Evolutionary conservation across 37 sponge, comb jelly and placozoan genomes (phyloP), one percentile per base, ranked within the genome.

Genomic region (Trichoplax adhaerens): DNA sequence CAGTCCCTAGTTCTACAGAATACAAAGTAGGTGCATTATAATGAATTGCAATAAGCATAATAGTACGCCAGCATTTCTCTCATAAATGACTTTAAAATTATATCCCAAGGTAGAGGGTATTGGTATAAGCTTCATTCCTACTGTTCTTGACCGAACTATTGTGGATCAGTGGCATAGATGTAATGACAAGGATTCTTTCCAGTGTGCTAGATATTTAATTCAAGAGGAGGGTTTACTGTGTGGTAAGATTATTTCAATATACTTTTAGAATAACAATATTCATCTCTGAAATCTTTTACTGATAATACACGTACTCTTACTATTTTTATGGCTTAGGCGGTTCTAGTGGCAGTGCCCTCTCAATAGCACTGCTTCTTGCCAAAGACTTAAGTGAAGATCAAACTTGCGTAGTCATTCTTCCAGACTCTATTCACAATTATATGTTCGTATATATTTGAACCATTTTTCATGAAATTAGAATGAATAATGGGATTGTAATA

Each of bases 391-490:
- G 80, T 68, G 84, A 82, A 47, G 96, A 87, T 1, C 88, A 91
- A 83, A 76, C 77, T 48, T 91, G 92, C 76, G 96, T 95, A 29
- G 91, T 90, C 8, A 59, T 95, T 3, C 85, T 95, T 10, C 91
- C 96, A 6, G 96, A 95, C 82, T 90, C 91, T 63, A 83, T 95
- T 65, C 88, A 91, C 57, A 90, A 95, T 77, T 95, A 95, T 72
- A 77, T 95, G 94, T 85, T 69, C 85, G 86, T n/a, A 60, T 60
- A n/a, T n/a, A 60, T 60, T 8, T 60, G 12, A 8, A 60, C 12
- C 12, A 12, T 12, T 60, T 60, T 60, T 8, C 62, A 12, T 60
- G 62, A 60, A 12, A 29, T 29, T 29, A 29, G 29, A 29, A 29
- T 29, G 29, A 29, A 29, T 29, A 29, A 29, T 29, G 29, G 29